phyloP scores from a whole-genome alignment of 2,888 invertebrate species.

The Agrilus biguttatus region DNA sequence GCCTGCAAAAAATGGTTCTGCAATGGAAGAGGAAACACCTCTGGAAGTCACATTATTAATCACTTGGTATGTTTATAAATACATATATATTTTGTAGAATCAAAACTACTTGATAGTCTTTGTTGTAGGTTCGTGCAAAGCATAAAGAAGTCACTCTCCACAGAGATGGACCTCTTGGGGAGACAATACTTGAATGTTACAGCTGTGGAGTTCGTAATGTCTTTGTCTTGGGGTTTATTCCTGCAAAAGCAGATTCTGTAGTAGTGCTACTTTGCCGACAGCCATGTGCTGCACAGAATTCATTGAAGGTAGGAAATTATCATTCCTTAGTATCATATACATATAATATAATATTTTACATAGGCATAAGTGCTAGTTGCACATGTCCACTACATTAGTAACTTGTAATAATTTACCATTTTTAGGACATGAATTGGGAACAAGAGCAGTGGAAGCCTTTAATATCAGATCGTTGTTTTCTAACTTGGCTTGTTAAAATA shows the following conservation, averaged over 20 bases:
- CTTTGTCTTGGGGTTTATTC: constrained; percentile 96
- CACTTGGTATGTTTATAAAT: constrained; percentile 59
- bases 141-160: constrained; percentile 98
- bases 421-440: constrained; percentile 93
- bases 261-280: constrained; percentile 94
- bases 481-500: constrained; percentile 96
- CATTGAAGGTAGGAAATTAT: constrained; percentile 48
- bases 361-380: too few relatives aligned
- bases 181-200: constrained; percentile 96
- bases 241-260: constrained; percentile 96
- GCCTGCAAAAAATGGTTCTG: constrained; percentile 99
- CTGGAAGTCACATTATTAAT: constrained; percentile 97
- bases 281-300: constrained; percentile 95
- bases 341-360: too few relatives aligned
- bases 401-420: not conserved
- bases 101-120: not conserved
- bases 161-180: constrained; percentile 92
- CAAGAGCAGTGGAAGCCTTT: constrained; percentile 98
- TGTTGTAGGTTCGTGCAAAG: constrained; percentile 59
- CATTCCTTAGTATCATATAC: not conserved
- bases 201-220: constrained; percentile 97
- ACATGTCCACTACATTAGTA: too few relatives aligned
- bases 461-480: constrained; percentile 89
- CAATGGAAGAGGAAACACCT: constrained; percentile 95
- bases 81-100: too few relatives aligned